phyloP scores from a whole-genome alignment of 2,797 vertebrate genomes.

The Thunnus albacares region DNA sequence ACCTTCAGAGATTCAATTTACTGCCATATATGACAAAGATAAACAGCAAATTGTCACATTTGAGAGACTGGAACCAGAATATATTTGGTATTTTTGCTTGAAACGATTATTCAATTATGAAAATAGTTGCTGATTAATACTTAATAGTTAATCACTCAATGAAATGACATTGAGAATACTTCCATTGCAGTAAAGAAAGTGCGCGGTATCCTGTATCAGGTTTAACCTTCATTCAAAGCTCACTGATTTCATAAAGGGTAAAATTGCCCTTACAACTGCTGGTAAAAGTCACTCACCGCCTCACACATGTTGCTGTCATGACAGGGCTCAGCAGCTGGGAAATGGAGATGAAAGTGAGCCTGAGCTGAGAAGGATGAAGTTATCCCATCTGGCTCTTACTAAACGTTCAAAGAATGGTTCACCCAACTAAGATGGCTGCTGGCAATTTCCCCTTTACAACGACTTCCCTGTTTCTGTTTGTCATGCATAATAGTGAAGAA shows the following conservation, averaged over 20 bases:
- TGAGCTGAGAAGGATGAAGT: conserved; percentile 16
- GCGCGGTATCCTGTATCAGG: neutral
- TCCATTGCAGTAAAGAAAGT: neutral
- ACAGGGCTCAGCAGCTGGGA: conserved; percentile 15
- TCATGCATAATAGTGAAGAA: neutral
- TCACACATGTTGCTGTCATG: conserved; percentile 22
- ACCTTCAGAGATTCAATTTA: no score
- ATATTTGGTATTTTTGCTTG: no score
- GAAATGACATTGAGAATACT: conserved; percentile 11
- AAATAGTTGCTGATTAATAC: no score
- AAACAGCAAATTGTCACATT: no score
- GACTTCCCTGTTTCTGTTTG: neutral
- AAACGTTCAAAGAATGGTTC: neutral
- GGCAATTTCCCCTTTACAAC: conserved; percentile 14
- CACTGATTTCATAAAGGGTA: neutral
- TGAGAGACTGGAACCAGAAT: no score
- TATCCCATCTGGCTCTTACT: conserved; percentile 11
- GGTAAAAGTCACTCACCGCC: conserved; percentile 8
- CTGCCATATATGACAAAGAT: no score
- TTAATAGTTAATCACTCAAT: neutral
- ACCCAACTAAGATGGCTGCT: conserved; percentile 8
- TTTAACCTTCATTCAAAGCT: conserved; percentile 37
- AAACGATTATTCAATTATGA: no score
- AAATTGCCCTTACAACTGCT: conserved; percentile 1
- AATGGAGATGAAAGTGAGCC: conserved; percentile 44